phyloP scores from a whole-genome alignment of 2,113 vertebrate genomes.

The Bubo blakistoni region DNA sequence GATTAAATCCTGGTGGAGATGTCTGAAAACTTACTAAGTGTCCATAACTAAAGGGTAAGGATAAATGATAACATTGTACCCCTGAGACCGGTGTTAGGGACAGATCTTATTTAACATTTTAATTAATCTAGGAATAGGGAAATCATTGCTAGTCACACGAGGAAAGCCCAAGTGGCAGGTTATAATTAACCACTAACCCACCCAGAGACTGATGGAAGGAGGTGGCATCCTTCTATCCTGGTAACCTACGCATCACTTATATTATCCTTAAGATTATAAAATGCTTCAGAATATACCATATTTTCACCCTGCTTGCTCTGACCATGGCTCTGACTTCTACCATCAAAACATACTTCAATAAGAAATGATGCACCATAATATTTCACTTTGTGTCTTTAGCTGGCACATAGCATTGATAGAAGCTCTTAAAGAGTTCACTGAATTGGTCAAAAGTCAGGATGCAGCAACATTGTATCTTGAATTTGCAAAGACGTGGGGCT shows the following conservation, averaged over 20 bases:
- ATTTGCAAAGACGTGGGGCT: slow-evolving; percentile 25
- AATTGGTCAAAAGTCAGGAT: slow-evolving; percentile 25
- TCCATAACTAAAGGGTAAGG: slow-evolving; percentile 31
- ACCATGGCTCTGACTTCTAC: neutral
- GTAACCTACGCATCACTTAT: neutral
- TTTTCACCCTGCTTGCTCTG: neutral
- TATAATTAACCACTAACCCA: slow-evolving; percentile 56
- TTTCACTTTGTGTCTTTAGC: neutral
- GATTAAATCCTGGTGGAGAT: neutral
- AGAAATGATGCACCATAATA: neutral
- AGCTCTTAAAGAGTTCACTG: neutral
- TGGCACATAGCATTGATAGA: neutral
- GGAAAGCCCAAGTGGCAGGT: slow-evolving; percentile 42
- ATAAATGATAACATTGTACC: neutral
- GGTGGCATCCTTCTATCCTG: neutral
- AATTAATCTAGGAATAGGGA: slow-evolving; percentile 55
- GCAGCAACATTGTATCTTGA: slow-evolving; percentile 1
- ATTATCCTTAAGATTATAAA: neutral
- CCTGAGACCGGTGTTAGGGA: neutral
- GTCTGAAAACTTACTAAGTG: neutral
- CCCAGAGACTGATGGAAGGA: neutral
- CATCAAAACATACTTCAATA: neutral
- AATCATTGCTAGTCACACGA: neutral
- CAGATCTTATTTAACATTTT: slow-evolving; percentile 51
- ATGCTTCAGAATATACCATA: neutral